Conservation (phyloP, 30 jellyfish, hydroid and myxozoan species). For the Turritopsis rubra region DNA sequence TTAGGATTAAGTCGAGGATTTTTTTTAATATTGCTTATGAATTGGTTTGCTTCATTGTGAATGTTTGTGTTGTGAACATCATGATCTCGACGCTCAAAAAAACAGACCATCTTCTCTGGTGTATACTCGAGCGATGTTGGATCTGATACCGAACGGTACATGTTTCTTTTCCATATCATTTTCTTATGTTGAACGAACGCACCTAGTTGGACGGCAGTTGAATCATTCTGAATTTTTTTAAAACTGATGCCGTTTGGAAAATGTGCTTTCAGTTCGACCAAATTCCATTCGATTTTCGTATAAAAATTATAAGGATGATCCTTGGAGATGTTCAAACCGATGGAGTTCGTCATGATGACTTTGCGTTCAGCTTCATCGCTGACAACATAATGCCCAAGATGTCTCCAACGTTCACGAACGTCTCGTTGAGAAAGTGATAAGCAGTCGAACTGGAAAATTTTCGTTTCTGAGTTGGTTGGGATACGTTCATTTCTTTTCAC, state of each 20-base stretch:
- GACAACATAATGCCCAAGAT: slow-evolving; percentile 4
- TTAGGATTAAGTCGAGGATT: neutral
- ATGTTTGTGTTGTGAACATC: neutral
- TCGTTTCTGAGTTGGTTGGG: slow-evolving; percentile 15
- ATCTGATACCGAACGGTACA: neutral
- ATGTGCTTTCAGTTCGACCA: neutral
- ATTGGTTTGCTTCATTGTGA: neutral
- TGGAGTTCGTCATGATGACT: neutral
- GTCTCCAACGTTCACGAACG: neutral
- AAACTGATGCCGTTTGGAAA: slow-evolving; percentile 15
- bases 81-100: neutral
- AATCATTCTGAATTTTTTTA: neutral
- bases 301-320: neutral
- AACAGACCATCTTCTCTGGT: neutral
- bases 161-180: neutral
- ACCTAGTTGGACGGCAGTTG: neutral
- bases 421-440: neutral
- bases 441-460: neutral
- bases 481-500: neutral
- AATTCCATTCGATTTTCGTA: slow-evolving; percentile 8
- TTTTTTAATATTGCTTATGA: neutral
- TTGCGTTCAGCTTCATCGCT: neutral
- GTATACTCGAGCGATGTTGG: neutral
- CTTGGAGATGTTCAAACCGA: neutral
- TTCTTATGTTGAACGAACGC: neutral